These are phyloP conservation scores for Lutra lutra DNA, from an alignment of 2,797 vertebrate species.

Conservation along the genomic window DNA sequence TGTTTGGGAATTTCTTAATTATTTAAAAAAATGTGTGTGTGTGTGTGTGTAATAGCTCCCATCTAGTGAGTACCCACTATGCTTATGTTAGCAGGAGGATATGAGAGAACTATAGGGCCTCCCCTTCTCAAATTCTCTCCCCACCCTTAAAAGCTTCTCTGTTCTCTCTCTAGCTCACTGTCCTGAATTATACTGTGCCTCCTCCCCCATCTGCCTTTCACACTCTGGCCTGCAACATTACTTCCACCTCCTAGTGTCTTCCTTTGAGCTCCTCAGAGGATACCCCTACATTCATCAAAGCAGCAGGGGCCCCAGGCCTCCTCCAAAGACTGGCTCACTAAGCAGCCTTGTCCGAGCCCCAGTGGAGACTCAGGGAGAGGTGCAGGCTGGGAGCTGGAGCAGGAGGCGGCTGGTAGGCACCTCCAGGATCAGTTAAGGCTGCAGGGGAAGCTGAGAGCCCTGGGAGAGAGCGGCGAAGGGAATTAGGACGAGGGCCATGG, in stretches of 20 bases:
- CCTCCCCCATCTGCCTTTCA: not conserved
- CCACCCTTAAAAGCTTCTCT: not conserved
- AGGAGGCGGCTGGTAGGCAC: not conserved
- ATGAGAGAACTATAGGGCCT: not conserved
- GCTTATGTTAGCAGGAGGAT: not conserved
- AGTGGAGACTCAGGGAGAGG: not conserved
- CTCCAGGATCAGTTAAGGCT: not conserved
- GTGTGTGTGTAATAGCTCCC: not conserved
- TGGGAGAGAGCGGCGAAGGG: not conserved
- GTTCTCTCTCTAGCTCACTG: not conserved
- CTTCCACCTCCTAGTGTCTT: not conserved
- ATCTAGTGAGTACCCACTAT: not conserved
- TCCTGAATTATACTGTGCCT: not conserved
- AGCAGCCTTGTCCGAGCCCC: not conserved
- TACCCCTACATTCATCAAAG: not conserved
- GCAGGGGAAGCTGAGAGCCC: not conserved
- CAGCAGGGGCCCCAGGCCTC: not conserved
- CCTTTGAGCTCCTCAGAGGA: not conserved
- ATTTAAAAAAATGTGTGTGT: not conserved
- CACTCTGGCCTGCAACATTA: not conserved
- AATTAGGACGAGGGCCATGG: not conserved
- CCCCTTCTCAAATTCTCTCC: not conserved
- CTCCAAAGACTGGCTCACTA: not conserved
- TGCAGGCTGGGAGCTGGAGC: not conserved
- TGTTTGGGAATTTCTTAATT: slow-evolving; percentile 44